phyloP scores from a whole-genome alignment of 2,797 vertebrate genomes.

The Chelon auratus region DNA sequence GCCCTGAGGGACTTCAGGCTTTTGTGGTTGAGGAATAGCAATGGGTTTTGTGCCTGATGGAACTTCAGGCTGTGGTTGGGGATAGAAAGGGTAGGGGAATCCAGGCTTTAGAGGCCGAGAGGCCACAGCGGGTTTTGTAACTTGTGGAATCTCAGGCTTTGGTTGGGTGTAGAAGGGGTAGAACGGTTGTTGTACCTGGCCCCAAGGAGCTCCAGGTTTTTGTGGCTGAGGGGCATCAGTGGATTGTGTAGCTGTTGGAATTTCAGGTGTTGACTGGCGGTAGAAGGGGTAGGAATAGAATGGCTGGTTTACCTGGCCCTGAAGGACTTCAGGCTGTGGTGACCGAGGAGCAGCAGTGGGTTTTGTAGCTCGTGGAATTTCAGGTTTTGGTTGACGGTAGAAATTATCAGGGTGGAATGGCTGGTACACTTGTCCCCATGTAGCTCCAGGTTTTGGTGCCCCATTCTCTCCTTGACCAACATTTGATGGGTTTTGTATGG shows the following conservation, averaged over 20 bases:
- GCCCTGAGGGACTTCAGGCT: neutral
- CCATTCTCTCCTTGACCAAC: too few species aligned
- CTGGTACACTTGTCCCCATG: neutral
- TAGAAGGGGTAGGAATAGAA: neutral
- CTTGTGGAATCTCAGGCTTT: too few species aligned
- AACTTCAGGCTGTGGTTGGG: neutral
- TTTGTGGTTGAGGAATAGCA: neutral
- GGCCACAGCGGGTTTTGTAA: neutral
- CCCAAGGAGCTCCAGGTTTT: neutral
- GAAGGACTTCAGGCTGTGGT: neutral
- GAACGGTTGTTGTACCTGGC: neutral
- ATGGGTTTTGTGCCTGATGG: neutral
- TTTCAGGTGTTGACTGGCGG: neutral
- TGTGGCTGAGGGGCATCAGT: neutral
- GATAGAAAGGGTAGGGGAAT: too few species aligned
- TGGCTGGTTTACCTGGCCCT: neutral
- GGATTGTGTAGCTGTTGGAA: too few species aligned
- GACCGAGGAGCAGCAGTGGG: neutral
- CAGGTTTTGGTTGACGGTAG: neutral
- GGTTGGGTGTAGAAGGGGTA: neutral
- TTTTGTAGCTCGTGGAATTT: neutral
- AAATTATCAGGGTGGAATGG: neutral
- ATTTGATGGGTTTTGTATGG: neutral
- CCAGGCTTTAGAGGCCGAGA: too few species aligned
- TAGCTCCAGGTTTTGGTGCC: neutral